These are phyloP conservation scores for Drosophila austrosaltans DNA, from an alignment of 2,888 invertebrate species.

Conservation along the genomic window DNA sequence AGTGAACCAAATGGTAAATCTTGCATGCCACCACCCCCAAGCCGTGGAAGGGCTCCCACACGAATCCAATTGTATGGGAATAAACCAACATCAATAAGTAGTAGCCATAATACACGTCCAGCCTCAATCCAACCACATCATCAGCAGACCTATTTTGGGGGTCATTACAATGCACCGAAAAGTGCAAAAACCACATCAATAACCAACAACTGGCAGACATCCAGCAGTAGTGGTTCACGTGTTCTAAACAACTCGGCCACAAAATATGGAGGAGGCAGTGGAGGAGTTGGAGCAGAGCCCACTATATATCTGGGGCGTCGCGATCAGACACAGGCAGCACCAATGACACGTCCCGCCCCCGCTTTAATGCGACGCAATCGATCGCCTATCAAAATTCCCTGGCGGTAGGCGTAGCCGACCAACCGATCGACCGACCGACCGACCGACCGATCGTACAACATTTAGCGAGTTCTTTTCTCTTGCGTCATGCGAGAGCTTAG, in stretches of 20 bases:
- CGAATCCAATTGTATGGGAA: constrained; percentile 72
- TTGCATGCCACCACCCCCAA: constrained; percentile 32
- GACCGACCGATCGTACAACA: constrained; percentile 26
- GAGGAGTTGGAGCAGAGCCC: constrained; percentile 34
- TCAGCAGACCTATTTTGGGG: constrained; percentile 69
- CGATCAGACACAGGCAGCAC: constrained; percentile 37
- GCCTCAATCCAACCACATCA: constrained; percentile 36
- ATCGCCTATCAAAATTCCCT: constrained; percentile 82
- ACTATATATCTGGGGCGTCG: constrained; percentile 72
- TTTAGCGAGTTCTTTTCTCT: constrained; percentile 28
- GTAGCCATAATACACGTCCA: constrained; percentile 11
- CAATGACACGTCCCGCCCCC: constrained; percentile 55
- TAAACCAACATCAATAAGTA: constrained; percentile 42
- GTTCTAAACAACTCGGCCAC: constrained; percentile 13
- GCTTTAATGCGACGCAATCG: constrained; percentile 79
- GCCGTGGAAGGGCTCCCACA: constrained; percentile 67
- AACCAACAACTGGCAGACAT: constrained; percentile 22
- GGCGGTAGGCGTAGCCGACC: constrained; percentile 73
- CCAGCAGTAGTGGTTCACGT: constrained; percentile 20
- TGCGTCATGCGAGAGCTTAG: constrained; percentile 34
- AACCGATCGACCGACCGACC: constrained; percentile 22
- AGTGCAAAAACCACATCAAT: constrained; percentile 15
- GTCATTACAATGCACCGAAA: constrained; percentile 67
- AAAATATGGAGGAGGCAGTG: background rate
- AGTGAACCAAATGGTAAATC: constrained; percentile 51